Base-by-base conservation (phyloP, 2,888 invertebrate genomes). In the Tupiocoris notatus region DNA sequence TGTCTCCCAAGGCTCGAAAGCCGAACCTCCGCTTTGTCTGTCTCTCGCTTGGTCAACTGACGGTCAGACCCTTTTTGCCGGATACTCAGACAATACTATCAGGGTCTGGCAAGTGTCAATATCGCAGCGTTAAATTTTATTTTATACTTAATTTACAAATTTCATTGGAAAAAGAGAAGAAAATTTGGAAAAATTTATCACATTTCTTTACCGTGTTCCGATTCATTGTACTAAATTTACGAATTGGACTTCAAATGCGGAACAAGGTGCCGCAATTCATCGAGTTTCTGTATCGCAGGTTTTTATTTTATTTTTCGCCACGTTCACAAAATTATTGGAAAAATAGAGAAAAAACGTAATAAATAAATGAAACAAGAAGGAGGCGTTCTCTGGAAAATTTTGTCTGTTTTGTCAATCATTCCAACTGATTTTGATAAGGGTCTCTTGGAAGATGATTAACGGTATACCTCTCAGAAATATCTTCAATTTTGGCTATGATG, bases 21-120 rank as follows among this genome's bases (percentile, higher is more conserved):
- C 94, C 67, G 95, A 95, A 83, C 95, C 95, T 81, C 97, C 98
- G 63, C 94, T 96, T 85, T 99, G 99, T 86, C 89, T 96, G 81
- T 98, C 96, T 2, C 87, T 98, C 83, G 97, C 98, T 21, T 99
- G 99, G 99, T 98, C 98, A 77, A 94, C 96, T 67, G 98, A 99
- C 84, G 99, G 99, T 80, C 98, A 98, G 86, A 99, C 98, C 64
- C 88, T 99, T 82, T 99, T 98, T 84, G 97, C 98, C 84, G 98
- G 99, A 77, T 99, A 98, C 86, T 96, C 98, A 20, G 99, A 99
- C 87, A 96, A 96, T 85, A 91, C 92, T 80, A 99, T 99, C 85
- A 89, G 99, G 84, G 98, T 98, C 79, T 99, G 98, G 98, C 98
- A 98, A 88, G 98, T 99, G 82, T 93, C 93, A 81, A 90, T 93